phyloP scores from a whole-genome alignment of 2,888 invertebrate genomes.

The Nesidiocoris tenuis region DNA sequence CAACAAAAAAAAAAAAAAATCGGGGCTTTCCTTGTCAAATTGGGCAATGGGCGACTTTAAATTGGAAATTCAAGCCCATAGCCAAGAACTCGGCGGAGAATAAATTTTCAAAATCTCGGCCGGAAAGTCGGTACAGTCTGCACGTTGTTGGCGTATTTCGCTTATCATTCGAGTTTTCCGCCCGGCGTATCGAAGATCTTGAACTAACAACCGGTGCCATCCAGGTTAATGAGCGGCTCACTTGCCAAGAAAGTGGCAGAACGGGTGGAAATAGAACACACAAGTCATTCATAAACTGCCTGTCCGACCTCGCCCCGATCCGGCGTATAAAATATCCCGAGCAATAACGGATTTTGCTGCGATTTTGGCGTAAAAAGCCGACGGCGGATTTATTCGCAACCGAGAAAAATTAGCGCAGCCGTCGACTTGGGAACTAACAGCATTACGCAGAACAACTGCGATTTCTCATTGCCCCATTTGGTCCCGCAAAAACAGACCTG shows the following conservation, averaged over 20 bases:
- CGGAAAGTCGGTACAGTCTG: too few relatives aligned
- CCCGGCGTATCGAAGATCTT: too few relatives aligned
- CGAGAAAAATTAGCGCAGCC: background rate
- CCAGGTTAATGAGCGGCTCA: slow-evolving; percentile 34
- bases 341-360: background rate
- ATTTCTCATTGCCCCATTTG: background rate
- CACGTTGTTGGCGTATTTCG: too few relatives aligned
- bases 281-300: slow-evolving; percentile 34
- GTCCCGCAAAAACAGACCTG: background rate
- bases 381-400: background rate
- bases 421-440: background rate
- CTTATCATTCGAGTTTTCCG: too few relatives aligned
- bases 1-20: too few relatives aligned
- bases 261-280: slow-evolving; percentile 20
- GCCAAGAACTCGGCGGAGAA: too few relatives aligned
- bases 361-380: background rate
- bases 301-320: slow-evolving; percentile 5
- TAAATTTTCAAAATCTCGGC: too few relatives aligned
- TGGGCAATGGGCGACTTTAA: too few relatives aligned
- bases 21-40: too few relatives aligned
- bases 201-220: slow-evolving; percentile 24
- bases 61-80: too few relatives aligned
- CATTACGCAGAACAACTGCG: background rate
- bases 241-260: slow-evolving; percentile 20
- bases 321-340: background rate